Evolutionary conservation across 2,888 invertebrate genomes (phyloP).

Genomic region (Alloplasta piceator): DNA sequence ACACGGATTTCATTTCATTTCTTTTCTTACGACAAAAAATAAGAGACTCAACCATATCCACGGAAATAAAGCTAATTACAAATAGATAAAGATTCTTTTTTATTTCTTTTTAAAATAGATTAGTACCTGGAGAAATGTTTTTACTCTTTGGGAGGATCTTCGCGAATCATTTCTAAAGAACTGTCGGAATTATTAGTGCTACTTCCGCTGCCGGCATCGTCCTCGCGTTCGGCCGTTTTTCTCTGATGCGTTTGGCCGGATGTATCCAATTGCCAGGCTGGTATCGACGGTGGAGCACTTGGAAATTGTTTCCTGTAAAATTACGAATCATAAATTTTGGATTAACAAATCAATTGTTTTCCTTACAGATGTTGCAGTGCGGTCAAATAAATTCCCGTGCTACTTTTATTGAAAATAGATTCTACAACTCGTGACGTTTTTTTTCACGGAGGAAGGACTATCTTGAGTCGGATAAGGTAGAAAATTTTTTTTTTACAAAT

Average conservation of each 20-base stretch:
- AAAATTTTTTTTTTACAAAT: neutral
- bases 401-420: too few species aligned
- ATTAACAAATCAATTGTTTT: too few species aligned
- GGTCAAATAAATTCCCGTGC: too few species aligned
- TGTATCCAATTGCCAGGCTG: slow-evolving; percentile 90
- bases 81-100: slow-evolving; percentile 53
- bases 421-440: too few species aligned
- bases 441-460: too few species aligned
- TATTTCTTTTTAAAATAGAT: slow-evolving; percentile 7
- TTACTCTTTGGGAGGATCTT: slow-evolving; percentile 80
- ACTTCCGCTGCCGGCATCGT: slow-evolving; percentile 82
- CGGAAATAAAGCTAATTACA: slow-evolving; percentile 56
- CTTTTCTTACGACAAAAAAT: slow-evolving; percentile 60
- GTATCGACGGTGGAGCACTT: slow-evolving; percentile 88
- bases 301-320: slow-evolving; percentile 90
- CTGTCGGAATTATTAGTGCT: slow-evolving; percentile 83
- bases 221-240: slow-evolving; percentile 80
- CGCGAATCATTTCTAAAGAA: slow-evolving; percentile 83
- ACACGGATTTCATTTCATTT: slow-evolving; percentile 53
- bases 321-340: too few species aligned
- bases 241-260: slow-evolving; percentile 77
- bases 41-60: slow-evolving; percentile 50
- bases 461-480: neutral
- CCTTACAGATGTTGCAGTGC: too few species aligned
- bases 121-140: slow-evolving; percentile 47